Percentiles rank a stretch among this genome's conserved stretches.
Evolutionary conservation across 1,140 invertebrate genomes (phyloP).

Genomic region (Camponotus vicinus): DNA sequence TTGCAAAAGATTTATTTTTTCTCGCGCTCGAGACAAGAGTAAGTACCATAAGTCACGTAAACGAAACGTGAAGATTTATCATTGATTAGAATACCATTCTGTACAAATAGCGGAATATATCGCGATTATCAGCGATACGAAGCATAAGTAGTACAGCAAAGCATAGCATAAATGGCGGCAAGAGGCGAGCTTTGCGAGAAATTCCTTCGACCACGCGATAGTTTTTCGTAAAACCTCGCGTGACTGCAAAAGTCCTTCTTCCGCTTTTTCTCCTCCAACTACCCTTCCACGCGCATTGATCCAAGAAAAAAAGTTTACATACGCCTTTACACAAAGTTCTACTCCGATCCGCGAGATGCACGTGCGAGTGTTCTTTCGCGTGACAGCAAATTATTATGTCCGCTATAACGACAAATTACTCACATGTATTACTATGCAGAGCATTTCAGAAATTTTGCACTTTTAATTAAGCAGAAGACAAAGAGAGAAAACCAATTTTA

Average conservation of each 20-base stretch:
- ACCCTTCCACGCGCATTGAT: not conserved
- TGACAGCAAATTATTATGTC: constrained; percentile 65
- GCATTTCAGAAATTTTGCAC: not conserved
- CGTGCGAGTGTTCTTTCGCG: constrained; percentile 61
- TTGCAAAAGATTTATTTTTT: not conserved
- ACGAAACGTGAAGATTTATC: not conserved
- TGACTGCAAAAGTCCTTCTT: constrained; percentile 37
- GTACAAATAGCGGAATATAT: not conserved
- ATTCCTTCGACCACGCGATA: constrained; percentile 65
- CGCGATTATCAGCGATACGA: constrained; percentile 25
- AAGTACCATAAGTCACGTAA: not conserved
- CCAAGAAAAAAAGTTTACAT: constrained; percentile 49
- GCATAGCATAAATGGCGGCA: not conserved
- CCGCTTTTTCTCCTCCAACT: not conserved
- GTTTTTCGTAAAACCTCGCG: constrained; percentile 59
- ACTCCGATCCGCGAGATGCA: constrained; percentile 30
- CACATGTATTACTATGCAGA: constrained; percentile 41
- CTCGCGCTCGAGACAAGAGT: not conserved
- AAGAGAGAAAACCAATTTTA: too few species aligned
- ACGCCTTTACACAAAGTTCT: constrained; percentile 52
- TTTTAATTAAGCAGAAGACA: not conserved
- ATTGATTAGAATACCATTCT: constrained; percentile 13
- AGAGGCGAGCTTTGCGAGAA: constrained; percentile 43
- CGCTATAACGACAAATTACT: constrained; percentile 60
- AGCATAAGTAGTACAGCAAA: not conserved